phyloP scores from a whole-genome alignment of 2,888 invertebrate genomes.

The Temnothorax rugatulus region DNA sequence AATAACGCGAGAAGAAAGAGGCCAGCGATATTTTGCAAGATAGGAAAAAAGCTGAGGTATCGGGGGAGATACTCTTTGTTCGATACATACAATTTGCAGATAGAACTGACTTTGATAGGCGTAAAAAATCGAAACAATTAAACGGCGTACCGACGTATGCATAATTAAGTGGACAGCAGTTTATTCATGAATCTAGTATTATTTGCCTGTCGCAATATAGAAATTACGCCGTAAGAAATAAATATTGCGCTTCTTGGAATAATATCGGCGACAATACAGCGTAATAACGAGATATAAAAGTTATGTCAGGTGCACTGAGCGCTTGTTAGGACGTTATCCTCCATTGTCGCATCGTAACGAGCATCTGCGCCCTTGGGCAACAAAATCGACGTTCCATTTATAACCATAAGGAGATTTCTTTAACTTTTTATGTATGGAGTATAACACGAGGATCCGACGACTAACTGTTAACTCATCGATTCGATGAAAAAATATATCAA shows the following conservation, averaged over 20 bases:
- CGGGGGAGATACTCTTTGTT: not conserved
- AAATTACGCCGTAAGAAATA: slow-evolving; percentile 12
- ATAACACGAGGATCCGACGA: not conserved
- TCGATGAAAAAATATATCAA: not conserved
- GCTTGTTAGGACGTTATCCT: slow-evolving; percentile 65
- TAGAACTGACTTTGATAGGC: not conserved
- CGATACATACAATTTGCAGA: not conserved
- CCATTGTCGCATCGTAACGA: slow-evolving; percentile 43
- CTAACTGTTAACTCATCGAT: not conserved
- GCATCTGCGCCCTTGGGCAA: slow-evolving; percentile 40
- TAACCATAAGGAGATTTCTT: not conserved
- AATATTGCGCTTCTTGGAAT: slow-evolving; percentile 29
- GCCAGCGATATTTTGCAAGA: not conserved
- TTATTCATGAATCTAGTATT: slow-evolving; percentile 14
- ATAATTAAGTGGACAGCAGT: slow-evolving; percentile 8
- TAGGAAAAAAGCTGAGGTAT: slow-evolving; percentile 1
- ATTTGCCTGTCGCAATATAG: not conserved
- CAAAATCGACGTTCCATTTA: not conserved
- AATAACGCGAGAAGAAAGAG: not conserved
- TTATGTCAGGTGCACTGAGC: slow-evolving; percentile 66
- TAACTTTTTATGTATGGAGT: not conserved
- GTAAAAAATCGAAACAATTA: not conserved
- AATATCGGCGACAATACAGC: slow-evolving; percentile 27
- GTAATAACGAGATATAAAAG: slow-evolving; percentile 8
- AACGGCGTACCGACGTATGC: not conserved